Conservation (phyloP, 35 echinoderm and acorn worm genomes). For the Ophiothrix spiculata region DNA sequence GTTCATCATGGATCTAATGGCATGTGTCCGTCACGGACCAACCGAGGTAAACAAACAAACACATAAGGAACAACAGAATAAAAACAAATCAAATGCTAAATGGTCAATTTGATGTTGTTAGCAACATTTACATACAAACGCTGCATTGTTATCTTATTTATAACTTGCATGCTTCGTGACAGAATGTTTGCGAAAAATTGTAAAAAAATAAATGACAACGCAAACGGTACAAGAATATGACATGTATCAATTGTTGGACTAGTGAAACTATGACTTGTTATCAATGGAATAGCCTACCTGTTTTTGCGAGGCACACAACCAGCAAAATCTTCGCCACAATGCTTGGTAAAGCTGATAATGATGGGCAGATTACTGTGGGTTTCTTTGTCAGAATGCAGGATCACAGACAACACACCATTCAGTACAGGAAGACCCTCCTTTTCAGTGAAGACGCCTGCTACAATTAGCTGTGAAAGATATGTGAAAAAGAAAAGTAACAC, state of each 20-base stretch:
- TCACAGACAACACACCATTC: conserved; percentile 63
- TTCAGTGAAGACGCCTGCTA: conserved; percentile 89
- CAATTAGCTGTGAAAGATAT: conserved; percentile 69
- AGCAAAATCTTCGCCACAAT: conserved; percentile 98
- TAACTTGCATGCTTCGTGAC: not conserved
- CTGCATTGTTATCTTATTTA: too few species aligned
- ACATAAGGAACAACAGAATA: too few species aligned
- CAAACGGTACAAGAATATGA: not conserved
- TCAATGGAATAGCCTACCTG: conserved; percentile 40
- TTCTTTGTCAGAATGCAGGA: conserved; percentile 86
- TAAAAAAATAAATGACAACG: not conserved
- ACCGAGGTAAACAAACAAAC: too few species aligned
- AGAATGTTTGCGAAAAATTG: not conserved
- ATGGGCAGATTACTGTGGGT: conserved; percentile 83
- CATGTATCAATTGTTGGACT: too few species aligned
- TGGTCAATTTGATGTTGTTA: too few species aligned
- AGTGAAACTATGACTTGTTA: too few species aligned
- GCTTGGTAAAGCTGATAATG: conserved; percentile 92
- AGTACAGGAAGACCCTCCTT: conserved; percentile 89
- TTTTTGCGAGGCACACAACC: conserved; percentile 79
- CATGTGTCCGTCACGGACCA: too few species aligned
- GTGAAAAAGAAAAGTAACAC: conserved; percentile 66
- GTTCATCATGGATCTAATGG: too few species aligned
- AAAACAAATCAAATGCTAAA: too few species aligned
- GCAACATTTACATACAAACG: too few species aligned